A percentile compares a stretch with the other conserved stretches of the same genome.
Conservation (phyloP, 2,888 invertebrate genomes). For the Esperia sulphurella region DNA sequence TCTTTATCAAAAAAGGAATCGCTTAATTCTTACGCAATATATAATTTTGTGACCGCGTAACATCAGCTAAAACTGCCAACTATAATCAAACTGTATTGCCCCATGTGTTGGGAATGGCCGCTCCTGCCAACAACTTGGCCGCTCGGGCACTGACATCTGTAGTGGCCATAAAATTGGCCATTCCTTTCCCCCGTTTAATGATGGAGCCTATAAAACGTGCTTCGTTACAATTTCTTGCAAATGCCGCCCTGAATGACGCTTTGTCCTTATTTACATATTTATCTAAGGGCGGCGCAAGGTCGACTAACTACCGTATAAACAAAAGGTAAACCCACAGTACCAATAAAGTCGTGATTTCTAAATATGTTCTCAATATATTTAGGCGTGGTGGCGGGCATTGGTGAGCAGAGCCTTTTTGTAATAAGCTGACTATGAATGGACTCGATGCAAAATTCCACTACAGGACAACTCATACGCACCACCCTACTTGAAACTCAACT, state of each 20-base stretch:
- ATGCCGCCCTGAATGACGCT: neutral
- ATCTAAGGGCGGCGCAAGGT: neutral
- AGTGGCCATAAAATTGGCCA: constrained; percentile 8
- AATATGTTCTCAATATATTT: no score
- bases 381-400: no score
- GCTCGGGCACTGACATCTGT: constrained; percentile 8
- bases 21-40: no score
- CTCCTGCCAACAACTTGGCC: neutral
- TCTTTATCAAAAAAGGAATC: no score
- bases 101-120: neutral
- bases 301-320: neutral
- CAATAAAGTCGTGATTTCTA: no score
- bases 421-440: no score
- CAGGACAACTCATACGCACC: no score
- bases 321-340: neutral
- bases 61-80: neutral
- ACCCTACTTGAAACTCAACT: no score
- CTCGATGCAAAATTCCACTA: no score
- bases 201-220: constrained; percentile 2
- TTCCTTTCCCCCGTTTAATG: constrained; percentile 4
- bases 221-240: constrained; percentile 3
- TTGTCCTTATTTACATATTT: neutral
- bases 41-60: neutral
- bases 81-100: neutral
- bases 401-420: no score